Evolutionary conservation across 2,888 invertebrate species (phyloP).

Genomic region (Tenthredo amoena): DNA sequence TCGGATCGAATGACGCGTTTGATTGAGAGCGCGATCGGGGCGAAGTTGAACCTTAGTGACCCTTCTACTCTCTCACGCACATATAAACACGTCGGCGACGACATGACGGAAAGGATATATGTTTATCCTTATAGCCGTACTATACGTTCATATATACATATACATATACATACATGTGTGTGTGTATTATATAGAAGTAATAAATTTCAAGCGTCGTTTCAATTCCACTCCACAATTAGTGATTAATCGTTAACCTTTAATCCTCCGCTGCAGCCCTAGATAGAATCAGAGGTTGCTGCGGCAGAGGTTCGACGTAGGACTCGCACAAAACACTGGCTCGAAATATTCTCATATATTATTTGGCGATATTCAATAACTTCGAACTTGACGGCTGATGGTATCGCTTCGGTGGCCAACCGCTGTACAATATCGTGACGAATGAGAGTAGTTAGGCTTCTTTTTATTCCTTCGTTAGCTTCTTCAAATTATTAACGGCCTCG

Average conservation of each 20-base stretch:
- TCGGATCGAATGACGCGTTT: constrained; percentile 44
- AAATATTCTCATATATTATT: constrained; percentile 72
- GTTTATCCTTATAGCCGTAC: not conserved
- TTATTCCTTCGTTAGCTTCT: constrained; percentile 46
- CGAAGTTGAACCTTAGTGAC: not conserved
- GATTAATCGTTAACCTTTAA: constrained; percentile 42
- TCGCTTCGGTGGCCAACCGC: constrained; percentile 69
- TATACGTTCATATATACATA: not conserved
- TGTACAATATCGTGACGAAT: constrained; percentile 75
- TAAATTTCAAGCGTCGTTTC: constrained; percentile 29
- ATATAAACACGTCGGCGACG: constrained; percentile 22
- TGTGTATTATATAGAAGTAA: not conserved
- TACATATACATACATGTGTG: not conserved
- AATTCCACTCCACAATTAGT: constrained; percentile 42
- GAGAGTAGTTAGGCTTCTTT: constrained; percentile 64
- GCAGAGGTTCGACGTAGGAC: not conserved
- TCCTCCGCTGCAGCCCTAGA: constrained; percentile 25
- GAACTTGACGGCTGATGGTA: constrained; percentile 66
- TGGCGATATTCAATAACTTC: constrained; percentile 74
- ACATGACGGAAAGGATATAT: constrained; percentile 19
- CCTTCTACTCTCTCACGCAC: constrained; percentile 37
- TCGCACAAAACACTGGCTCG: constrained; percentile 5
- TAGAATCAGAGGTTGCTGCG: constrained; percentile 18
- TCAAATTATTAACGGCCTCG: constrained; percentile 18
- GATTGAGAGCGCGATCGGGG: constrained; percentile 31